phyloP scores from a whole-genome alignment of 2,888 invertebrate genomes.

The Sinhomidia bicolor region DNA sequence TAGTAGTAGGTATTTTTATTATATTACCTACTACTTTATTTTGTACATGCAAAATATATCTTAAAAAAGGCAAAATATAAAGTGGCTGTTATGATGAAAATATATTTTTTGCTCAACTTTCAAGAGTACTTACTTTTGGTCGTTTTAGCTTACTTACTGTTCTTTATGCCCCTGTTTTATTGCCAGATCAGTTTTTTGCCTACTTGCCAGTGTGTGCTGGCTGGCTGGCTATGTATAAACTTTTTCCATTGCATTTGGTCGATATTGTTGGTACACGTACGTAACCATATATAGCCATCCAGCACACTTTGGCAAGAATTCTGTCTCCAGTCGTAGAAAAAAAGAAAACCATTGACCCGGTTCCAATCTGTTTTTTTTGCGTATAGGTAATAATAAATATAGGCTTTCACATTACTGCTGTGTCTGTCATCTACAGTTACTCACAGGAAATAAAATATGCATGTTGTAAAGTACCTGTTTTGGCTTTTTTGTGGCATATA shows the following conservation, averaged over 20 bases:
- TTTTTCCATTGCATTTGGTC: too few species aligned
- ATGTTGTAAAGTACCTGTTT: neutral
- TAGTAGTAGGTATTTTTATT: too few species aligned
- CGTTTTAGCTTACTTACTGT: neutral
- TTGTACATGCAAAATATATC: neutral
- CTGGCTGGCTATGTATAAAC: too few species aligned
- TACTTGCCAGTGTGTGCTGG: too few species aligned
- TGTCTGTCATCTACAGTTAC: neutral
- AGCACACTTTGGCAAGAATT: slow-evolving; percentile 24
- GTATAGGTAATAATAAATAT: neutral
- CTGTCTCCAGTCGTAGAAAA: neutral
- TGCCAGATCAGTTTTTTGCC: neutral
- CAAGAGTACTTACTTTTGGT: neutral
- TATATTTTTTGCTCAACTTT: neutral
- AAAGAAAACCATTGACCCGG: slow-evolving; percentile 53
- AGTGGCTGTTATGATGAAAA: too few species aligned
- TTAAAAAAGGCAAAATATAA: neutral
- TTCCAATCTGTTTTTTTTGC: slow-evolving; percentile 31
- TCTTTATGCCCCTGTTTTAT: neutral
- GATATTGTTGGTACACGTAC: too few species aligned
- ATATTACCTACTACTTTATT: neutral
- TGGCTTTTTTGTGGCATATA: neutral
- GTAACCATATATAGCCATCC: too few species aligned
- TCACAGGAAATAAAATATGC: neutral
- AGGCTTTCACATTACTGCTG: neutral